These are phyloP conservation scores for Drosophila picticornis DNA, from an alignment of 2,888 invertebrate genomes.

Conservation along the genomic window DNA sequence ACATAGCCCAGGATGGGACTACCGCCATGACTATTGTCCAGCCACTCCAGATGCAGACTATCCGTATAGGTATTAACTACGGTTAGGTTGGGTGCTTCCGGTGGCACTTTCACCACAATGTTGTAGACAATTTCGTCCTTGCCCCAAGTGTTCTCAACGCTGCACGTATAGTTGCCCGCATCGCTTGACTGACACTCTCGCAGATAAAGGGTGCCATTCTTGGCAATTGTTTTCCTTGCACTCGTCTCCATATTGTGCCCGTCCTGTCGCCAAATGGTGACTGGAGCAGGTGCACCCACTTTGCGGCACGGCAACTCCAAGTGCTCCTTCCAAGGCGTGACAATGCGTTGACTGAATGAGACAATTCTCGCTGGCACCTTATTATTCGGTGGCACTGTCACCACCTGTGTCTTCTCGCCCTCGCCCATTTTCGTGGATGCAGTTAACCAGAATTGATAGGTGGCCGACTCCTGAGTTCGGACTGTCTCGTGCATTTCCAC, in stretches of 20 bases:
- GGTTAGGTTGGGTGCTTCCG: conserved; percentile 92
- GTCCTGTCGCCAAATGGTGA: conserved; percentile 92
- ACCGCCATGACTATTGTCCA: conserved; percentile 92
- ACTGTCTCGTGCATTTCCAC: conserved; percentile 90
- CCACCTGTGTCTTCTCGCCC: conserved; percentile 92
- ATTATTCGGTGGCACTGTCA: conserved; percentile 91
- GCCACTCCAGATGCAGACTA: conserved; percentile 93
- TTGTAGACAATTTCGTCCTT: conserved; percentile 93
- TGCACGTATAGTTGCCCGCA: conserved; percentile 95
- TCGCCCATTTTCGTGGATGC: conserved; percentile 94
- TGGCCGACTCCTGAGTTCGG: conserved; percentile 89
- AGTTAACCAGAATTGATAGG: conserved; percentile 90
- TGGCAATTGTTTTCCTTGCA: conserved; percentile 88
- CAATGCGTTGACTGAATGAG: conserved; percentile 92
- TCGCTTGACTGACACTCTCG: conserved; percentile 92
- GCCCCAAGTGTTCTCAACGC: conserved; percentile 93
- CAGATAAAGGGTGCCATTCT: conserved; percentile 91
- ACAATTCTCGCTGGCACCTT: conserved; percentile 95
- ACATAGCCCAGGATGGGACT: conserved; percentile 94
- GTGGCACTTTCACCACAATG: conserved; percentile 90
- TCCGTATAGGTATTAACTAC: conserved; percentile 94
- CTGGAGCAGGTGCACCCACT: conserved; percentile 93
- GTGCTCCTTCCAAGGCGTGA: conserved; percentile 95
- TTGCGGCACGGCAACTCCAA: conserved; percentile 93
- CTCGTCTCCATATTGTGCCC: conserved; percentile 91